Conservation (phyloP, 2,888 invertebrate genomes). For the Nephrotoma appendiculata region DNA sequence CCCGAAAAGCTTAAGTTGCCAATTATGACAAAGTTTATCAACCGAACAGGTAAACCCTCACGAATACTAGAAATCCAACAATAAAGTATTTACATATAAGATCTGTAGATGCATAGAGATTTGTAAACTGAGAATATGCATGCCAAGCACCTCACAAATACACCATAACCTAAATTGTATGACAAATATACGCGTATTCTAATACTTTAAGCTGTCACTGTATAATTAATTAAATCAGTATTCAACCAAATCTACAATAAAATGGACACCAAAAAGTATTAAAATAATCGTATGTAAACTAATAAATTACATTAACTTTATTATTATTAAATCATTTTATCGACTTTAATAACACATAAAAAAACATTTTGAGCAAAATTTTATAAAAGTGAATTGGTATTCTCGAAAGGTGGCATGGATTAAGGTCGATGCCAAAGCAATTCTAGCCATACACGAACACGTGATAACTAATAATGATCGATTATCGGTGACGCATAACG, state of each 20-base stretch:
- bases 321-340: background rate
- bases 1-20: too few species aligned
- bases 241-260: background rate
- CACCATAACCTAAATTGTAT: background rate
- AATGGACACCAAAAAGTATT: background rate
- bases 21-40: too few species aligned
- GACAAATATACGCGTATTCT: background rate
- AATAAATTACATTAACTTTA: background rate
- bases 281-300: background rate
- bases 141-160: background rate
- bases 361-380: background rate
- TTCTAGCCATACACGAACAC: conserved; percentile 84
- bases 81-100: background rate
- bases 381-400: background rate
- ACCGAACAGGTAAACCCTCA: too few species aligned
- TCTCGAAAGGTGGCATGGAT: conserved; percentile 75
- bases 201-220: background rate
- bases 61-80: too few species aligned
- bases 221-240: background rate
- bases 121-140: background rate
- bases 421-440: conserved; percentile 86
- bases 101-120: background rate
- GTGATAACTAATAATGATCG: conserved; percentile 87
- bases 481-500: conserved; percentile 78
- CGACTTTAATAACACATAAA: background rate